Percentiles rank a stretch among this genome's conserved stretches.
Conservation (phyloP, 2,797 vertebrate species). For the Perodicticus potto region DNA sequence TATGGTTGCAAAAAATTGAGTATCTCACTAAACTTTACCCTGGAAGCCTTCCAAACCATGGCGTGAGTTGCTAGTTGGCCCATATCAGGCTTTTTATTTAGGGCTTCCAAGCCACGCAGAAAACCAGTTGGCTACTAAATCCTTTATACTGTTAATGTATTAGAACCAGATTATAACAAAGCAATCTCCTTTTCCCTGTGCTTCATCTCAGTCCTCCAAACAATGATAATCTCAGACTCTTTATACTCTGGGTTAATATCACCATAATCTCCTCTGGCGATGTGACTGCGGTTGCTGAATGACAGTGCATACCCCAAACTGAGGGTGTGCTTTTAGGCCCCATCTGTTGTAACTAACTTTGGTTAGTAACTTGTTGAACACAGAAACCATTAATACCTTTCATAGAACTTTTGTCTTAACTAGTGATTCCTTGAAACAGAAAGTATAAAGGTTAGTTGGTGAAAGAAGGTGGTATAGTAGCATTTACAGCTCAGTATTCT, state of each 20-base stretch:
- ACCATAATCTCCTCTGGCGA: neutral
- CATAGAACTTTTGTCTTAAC: neutral
- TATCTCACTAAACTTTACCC: neutral
- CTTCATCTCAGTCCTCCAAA: neutral
- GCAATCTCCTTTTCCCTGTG: neutral
- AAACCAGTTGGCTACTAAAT: neutral
- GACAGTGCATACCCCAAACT: neutral
- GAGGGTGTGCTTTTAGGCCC: neutral
- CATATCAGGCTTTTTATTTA: neutral
- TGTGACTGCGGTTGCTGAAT: neutral
- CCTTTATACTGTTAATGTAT: neutral
- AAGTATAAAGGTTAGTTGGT: neutral
- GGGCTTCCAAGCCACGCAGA: neutral
- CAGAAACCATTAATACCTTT: neutral
- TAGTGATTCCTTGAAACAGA: neutral
- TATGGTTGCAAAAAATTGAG: neutral
- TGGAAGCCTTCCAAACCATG: rapidly evolving
- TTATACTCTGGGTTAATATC: rapidly evolving
- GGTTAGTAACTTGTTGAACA: neutral
- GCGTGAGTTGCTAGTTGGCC: neutral
- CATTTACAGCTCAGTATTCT: neutral
- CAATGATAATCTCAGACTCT: neutral
- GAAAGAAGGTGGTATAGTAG: neutral
- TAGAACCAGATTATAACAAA: neutral
- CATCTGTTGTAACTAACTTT: neutral